A percentile compares a stretch with the other conserved stretches of the same genome.
Evolutionary conservation across 2,113 vertebrate genomes (phyloP).

Genomic region (Myrmophylax atrothorax): DNA sequence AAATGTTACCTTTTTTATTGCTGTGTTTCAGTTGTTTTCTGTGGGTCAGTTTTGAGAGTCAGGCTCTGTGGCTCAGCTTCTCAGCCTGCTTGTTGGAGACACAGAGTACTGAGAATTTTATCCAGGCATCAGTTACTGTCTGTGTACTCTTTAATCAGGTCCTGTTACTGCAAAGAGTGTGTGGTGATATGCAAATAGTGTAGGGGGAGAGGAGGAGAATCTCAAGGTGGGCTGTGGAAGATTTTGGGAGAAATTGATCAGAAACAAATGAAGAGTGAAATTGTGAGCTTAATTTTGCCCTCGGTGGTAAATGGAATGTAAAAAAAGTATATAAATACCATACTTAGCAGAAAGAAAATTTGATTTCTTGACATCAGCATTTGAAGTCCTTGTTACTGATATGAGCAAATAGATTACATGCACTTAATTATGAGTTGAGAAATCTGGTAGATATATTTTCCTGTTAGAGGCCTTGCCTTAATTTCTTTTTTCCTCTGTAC

Average conservation of each 20-base stretch:
- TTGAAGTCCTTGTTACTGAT: background rate
- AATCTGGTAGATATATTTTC: background rate
- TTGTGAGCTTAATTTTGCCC: background rate
- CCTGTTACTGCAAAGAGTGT: background rate
- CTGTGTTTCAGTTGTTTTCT: background rate
- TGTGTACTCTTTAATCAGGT: background rate
- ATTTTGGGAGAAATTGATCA: constrained; percentile 4
- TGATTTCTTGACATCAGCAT: background rate
- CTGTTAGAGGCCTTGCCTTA: background rate
- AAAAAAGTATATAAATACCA: background rate
- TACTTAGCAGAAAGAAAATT: background rate
- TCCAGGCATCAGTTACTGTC: background rate
- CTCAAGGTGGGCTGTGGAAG: background rate
- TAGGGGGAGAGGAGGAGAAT: background rate
- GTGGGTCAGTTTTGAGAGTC: background rate
- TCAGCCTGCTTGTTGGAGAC: background rate
- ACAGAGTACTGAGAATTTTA: background rate
- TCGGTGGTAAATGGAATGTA: background rate
- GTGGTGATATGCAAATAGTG: fast-evolving
- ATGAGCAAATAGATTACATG: background rate
- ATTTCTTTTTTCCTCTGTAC: background rate
- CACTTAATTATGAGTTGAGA: background rate
- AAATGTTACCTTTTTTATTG: background rate
- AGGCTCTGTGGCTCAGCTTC: background rate
- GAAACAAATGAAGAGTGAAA: constrained; percentile 20